phyloP scores from a whole-genome alignment of 2,113 vertebrate genomes.

The Malurus cyaneus region DNA sequence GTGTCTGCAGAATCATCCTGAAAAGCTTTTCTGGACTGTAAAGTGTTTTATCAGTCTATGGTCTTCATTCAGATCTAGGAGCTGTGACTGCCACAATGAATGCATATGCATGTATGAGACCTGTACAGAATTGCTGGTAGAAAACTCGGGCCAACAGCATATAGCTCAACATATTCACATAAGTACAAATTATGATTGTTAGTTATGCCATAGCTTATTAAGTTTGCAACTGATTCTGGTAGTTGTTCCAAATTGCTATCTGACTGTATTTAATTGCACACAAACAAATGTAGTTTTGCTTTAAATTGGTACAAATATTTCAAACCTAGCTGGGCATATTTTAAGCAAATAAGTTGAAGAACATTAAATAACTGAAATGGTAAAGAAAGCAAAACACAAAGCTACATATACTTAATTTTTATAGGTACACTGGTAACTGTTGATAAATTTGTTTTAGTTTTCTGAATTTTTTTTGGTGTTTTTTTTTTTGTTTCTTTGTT shows the following conservation, averaged over 20 bases:
- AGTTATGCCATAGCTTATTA: neutral
- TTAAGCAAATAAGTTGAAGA: neutral
- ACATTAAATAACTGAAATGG: neutral
- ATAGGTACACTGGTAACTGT: neutral
- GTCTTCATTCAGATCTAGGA: neutral
- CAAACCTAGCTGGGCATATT: neutral
- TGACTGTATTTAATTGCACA: neutral
- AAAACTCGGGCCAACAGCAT: neutral
- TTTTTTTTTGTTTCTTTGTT: neutral
- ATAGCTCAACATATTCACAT: neutral
- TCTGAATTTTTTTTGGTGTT: neutral
- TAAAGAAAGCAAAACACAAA: neutral
- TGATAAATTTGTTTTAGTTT: neutral
- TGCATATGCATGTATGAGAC: neutral
- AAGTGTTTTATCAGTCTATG: neutral
- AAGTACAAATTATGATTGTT: neutral
- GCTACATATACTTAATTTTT: neutral
- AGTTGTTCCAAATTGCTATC: neutral
- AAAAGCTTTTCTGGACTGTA: neutral
- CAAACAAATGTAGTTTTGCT: neutral
- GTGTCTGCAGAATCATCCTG: neutral
- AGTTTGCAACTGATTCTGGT: neutral
- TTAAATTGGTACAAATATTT: neutral
- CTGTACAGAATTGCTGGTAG: neutral
- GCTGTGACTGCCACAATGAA: neutral